These are phyloP conservation scores for Oceanodroma tethys DNA, from an alignment of 2,113 vertebrate species.

Conservation along the genomic window DNA sequence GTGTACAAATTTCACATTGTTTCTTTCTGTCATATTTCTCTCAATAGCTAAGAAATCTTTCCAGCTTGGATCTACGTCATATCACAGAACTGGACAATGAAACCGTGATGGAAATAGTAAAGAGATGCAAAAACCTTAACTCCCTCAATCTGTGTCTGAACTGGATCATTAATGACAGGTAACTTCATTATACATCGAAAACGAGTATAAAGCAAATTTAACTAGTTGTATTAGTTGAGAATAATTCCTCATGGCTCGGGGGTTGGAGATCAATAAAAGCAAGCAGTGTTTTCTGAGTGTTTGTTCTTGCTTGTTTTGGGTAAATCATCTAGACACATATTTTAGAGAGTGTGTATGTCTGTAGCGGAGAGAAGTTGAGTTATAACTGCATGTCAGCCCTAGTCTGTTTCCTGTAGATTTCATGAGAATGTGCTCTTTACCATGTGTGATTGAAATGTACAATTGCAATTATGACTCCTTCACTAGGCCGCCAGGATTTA, in stretches of 20 bases:
- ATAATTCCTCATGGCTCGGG: background rate
- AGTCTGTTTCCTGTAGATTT: background rate
- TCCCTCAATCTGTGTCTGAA: constrained; percentile 99
- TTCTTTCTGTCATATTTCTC: constrained; percentile 51
- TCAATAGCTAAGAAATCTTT: constrained; percentile 88
- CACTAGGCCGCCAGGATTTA: background rate
- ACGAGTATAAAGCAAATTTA: background rate
- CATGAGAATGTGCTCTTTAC: background rate
- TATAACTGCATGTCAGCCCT: background rate
- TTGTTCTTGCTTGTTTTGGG: background rate
- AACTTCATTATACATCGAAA: constrained; percentile 19
- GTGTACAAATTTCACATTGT: background rate
- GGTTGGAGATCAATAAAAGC: background rate
- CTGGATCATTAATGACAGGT: constrained; percentile 99
- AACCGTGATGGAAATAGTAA: constrained; percentile 98
- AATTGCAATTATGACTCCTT: background rate
- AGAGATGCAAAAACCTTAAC: constrained; percentile 91
- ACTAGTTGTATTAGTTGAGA: background rate
- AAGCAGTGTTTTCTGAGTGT: background rate
- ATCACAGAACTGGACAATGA: constrained; percentile 98
- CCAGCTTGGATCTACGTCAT: constrained; percentile 92
- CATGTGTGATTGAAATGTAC: background rate
- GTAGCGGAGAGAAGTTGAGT: background rate
- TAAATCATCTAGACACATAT: background rate
- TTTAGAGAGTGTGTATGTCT: background rate